Conservation (phyloP, 2,797 vertebrate genomes). For the Balearica regulorum region DNA sequence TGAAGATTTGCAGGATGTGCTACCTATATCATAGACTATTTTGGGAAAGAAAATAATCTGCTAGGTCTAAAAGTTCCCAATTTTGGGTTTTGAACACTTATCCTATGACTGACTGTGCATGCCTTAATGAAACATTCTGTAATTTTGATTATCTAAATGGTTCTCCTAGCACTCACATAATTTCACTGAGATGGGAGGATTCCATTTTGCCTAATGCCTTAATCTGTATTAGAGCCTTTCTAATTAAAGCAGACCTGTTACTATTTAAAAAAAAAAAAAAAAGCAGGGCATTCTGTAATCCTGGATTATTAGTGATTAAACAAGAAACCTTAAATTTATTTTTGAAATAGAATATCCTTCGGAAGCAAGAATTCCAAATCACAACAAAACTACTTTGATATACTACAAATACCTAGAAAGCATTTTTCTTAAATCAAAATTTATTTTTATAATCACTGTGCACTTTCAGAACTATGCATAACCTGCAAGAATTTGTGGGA, state of each 20-base stretch:
- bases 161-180: background rate
- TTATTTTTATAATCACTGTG: background rate
- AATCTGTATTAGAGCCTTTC: constrained; percentile 67
- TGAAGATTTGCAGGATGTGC: background rate
- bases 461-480: background rate
- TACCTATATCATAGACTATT: background rate
- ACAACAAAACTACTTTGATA: background rate
- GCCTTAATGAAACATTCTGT: background rate
- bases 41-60: background rate
- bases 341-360: background rate
- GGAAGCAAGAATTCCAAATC: background rate
- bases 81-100: background rate
- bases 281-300: constrained; percentile 4
- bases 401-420: background rate
- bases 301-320: constrained; percentile 40
- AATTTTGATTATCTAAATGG: constrained; percentile 30
- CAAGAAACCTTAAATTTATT: background rate
- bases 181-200: constrained; percentile 53
- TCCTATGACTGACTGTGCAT: background rate
- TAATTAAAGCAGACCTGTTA: constrained; percentile 68
- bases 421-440: background rate
- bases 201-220: constrained; percentile 57
- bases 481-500: background rate
- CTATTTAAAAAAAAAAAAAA: background rate
- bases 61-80: background rate